Conservation (phyloP, 1,140 invertebrate genomes). For the Eubasilissa regina region DNA sequence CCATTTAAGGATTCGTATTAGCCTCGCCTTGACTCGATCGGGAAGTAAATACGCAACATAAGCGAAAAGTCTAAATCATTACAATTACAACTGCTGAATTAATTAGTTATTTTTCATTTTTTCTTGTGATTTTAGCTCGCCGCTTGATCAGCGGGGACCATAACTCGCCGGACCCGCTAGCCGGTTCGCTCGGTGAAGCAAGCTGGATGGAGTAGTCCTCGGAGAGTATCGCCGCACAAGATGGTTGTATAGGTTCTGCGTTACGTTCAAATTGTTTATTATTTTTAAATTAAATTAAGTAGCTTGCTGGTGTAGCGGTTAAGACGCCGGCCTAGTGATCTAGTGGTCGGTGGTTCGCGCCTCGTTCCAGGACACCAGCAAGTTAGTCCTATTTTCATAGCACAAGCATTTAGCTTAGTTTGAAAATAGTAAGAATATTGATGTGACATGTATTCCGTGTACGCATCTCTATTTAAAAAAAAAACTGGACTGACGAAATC, state of each 20-base stretch:
- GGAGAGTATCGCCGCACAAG: background rate
- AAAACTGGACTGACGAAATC: no score
- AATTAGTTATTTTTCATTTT: slow-evolving; percentile 11
- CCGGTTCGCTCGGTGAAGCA: slow-evolving; percentile 14
- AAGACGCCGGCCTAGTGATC: no score
- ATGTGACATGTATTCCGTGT: no score
- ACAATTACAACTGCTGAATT: background rate
- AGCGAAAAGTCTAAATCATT: no score
- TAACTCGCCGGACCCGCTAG: slow-evolving; percentile 38
- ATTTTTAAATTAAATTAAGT: background rate
- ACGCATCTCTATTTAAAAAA: no score
- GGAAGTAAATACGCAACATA: background rate
- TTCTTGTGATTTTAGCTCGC: slow-evolving; percentile 7
- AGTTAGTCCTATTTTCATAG: no score
- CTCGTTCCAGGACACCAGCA: no score
- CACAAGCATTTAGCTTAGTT: no score
- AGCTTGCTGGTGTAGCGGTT: no score
- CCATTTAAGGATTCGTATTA: slow-evolving; percentile 27
- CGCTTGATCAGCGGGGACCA: slow-evolving; percentile 11
- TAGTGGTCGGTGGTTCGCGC: no score
- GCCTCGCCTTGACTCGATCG: slow-evolving; percentile 12
- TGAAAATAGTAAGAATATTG: no score
- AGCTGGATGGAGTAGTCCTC: background rate
- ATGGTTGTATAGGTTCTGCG: slow-evolving; percentile 29
- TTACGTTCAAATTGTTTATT: slow-evolving; percentile 16